Evolutionary conservation across 2,888 invertebrate species (phyloP), one percentile per base, ranked within the genome.

Genomic region (Cremastinae sp.): DNA sequence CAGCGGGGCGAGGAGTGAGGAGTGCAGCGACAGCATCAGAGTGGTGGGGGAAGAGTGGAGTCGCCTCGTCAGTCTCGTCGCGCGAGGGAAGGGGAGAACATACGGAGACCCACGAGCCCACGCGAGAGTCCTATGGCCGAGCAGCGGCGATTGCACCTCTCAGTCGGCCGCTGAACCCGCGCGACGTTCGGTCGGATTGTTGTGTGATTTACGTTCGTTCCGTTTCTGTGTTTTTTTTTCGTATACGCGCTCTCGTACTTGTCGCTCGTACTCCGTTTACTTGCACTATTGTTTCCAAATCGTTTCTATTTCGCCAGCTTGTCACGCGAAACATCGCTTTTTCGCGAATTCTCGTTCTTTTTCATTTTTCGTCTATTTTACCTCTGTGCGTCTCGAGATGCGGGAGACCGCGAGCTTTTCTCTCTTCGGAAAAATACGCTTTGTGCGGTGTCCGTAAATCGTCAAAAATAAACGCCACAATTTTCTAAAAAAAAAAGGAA

Each of bases 121-220:
- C 78, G 79, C 81, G 84, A 84, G 84, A 82, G 83, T 83, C 83
- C 84, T 85, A 88, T 87, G 88, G 88, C 85, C 86, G 86, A 85
- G 83, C 83, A 85, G 84, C 84, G 82, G 84, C 87, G 84, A 88
- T 85, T 88, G 89, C 88, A 89, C 88, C 88, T 89, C 81, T 80
- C 80, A 80, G 80, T 80, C 89, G 89, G 89, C 88, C 89, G 89
- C 88, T 89, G 89, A 89, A 89, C 89, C 86, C 89, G 89, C 88
- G 88, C 83, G 87, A 85, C 81, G 85, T 85, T 79, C 81, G 80
- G 79, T 84, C 71, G 78, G 66, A 39, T 51, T 37, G 41, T 7
- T 45, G 71, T 66, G 62, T 65, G 47, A 70, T 73, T 71, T 72
- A 53, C 65, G 59, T 76, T 72, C 68, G 55, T 76, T 72, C 68